Evolutionary conservation across 2,888 invertebrate species (phyloP).

Genomic region (Cotesia congregata): DNA sequence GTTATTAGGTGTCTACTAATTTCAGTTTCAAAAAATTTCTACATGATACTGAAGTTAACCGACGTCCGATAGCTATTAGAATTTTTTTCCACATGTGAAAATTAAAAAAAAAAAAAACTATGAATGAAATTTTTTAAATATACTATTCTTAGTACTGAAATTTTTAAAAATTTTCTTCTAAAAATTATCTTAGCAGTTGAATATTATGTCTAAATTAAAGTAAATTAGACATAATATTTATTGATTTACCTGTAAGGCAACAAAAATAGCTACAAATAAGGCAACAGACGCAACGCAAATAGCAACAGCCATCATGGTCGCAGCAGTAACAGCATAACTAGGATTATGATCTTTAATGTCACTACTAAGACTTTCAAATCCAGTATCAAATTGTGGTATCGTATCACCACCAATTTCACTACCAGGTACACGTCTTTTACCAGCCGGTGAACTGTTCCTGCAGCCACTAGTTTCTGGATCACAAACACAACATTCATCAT

Average conservation of each 20-base stretch:
- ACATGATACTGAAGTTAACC: too few relatives aligned
- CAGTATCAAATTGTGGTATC: conserved; percentile 49
- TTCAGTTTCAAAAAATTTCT: not conserved
- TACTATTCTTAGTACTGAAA: not conserved
- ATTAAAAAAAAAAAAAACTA: not conserved
- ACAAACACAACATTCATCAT: conserved; percentile 79
- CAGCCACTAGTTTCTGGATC: conserved; percentile 81
- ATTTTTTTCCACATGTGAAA: too few relatives aligned
- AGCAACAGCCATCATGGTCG: conserved; percentile 78
- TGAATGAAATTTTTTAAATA: not conserved
- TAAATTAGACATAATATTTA: not conserved
- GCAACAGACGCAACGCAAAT: conserved; percentile 80
- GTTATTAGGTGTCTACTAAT: not conserved
- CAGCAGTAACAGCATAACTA: conserved; percentile 74
- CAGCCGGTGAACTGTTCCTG: conserved; percentile 81
- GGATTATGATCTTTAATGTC: conserved; percentile 54
- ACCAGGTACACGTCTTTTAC: conserved; percentile 80
- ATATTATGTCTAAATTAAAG: too few relatives aligned
- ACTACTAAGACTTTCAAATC: conserved; percentile 45
- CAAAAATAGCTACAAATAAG: conserved; percentile 80
- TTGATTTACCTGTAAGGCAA: conserved; percentile 78
- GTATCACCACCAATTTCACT: conserved; percentile 67
- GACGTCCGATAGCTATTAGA: too few relatives aligned
- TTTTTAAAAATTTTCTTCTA: not conserved
- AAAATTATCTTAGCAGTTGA: not conserved